Base-by-base conservation (phyloP, 2,797 vertebrate genomes). In the Argya squamiceps region DNA sequence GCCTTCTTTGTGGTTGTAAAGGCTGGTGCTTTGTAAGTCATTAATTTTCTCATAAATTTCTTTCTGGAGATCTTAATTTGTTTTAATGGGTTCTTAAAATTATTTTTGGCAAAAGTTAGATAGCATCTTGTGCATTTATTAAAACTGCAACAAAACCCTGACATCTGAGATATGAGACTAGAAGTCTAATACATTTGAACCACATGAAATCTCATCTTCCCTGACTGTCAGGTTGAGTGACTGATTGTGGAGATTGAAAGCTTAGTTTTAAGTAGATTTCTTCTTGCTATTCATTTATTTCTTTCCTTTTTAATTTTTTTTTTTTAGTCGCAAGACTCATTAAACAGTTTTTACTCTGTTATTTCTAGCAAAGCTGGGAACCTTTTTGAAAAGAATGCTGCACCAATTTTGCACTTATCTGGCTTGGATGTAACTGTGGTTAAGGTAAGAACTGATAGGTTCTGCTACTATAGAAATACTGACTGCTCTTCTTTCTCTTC, bases 381-480 rank as follows among this genome's bases (percentile, higher is more conserved):
- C 55, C 98, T 99, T 59, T 99, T 99, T 98, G 99, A 99, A 97
- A 99, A 99, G 98, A 99, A 99, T 74, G 99, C 99, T 67, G 99
- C 99, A 70, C 99, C 99, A 12, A 99, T 99, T 98, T 98, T 99
- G 88, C 99, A 99, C 93, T 98, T 99, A 82, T 99, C 99, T 94
- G 99, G 99, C 65, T 97, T 99, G 93, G 99, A 99, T 86, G 96
- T 99, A 82, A 99, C 98, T 50, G 80, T 99, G 20, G 98, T 99
- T 59, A 99, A 99, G 99, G 99, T 99, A 97, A 97, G 97, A 65
- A 50, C 24, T 41, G 78, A 71, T 44, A 63, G 63, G 13, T 94
- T 92, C 62, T 88, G 24, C 37, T 78, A 19, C 65, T 71, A 10
- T 5, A 58, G 49, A 77, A 86, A 55, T 4, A 43, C 16, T 80